Evolutionary conservation across 2,888 invertebrate species (phyloP), one percentile per base, ranked within the genome.

Genomic region (Hipparchia semele): DNA sequence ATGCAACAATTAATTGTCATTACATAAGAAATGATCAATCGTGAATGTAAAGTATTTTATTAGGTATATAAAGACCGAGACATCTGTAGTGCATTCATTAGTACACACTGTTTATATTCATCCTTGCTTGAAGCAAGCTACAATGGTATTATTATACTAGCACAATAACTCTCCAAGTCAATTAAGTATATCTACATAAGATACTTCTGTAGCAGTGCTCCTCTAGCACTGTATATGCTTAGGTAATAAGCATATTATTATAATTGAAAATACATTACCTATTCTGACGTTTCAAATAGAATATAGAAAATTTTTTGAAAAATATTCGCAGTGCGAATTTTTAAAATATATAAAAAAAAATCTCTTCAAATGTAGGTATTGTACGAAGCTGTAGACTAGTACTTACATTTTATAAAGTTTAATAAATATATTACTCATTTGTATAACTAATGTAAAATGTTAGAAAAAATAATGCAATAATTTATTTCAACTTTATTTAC

Each of bases 61-160:
- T 5, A 23, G 23, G 23, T 33, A 23, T 10, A 23, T 39, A 12
- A 39, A 60, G 39, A 9, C 33, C 59, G 8, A 60, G 39, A 39
- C 59, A 59, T 13, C 59, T 59, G 59, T 59, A 33, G 39, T 59
- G 59, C 59, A 60, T 39, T 60, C 33, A 60, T 60, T 60, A 39
- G 10, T 39, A 39, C 1, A 4, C 59, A 46, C 6, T 13, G 7
- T n/a, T 39, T 9, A 5, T 0, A 62, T 46, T 13, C n/a, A 62
- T 13, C 13, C 46, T 62, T 13, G 13, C 2, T 46, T 46, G 46
- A 49, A 53, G 33, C 23, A 53, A 53, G 23, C 33, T 39, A 53
- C 13, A 13, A 7, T 13, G 12, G 49, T 46, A 62, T 62, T 13
- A 62, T 62, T 8, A 23, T 23, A 10, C 59, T 60, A 33, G 59